Percentiles rank a stretch among this genome's conserved stretches.
Evolutionary conservation across 2,888 invertebrate genomes (phyloP).

Genomic region (Helobdella robusta): DNA sequence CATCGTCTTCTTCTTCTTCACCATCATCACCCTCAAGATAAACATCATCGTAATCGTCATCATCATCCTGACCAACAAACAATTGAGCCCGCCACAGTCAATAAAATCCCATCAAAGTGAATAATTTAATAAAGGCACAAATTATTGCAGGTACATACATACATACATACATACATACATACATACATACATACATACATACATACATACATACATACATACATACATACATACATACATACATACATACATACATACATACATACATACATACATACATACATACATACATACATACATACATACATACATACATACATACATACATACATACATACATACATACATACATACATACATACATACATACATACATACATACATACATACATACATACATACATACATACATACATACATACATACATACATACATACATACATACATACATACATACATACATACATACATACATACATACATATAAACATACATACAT

Average conservation of each 20-base stretch:
- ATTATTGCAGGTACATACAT: too few species aligned
- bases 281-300: neutral
- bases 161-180: slow-evolving; percentile 16
- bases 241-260: slow-evolving; percentile 9
- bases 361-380: slow-evolving; percentile 10
- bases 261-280: slow-evolving; percentile 18
- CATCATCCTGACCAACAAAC: too few species aligned
- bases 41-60: too few species aligned
- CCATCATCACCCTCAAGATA: too few species aligned
- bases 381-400: neutral
- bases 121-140: too few species aligned
- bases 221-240: slow-evolving; percentile 10
- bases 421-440: neutral
- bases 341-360: neutral
- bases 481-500: too few species aligned
- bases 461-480: slow-evolving; percentile 6
- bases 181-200: slow-evolving; percentile 14
- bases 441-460: neutral
- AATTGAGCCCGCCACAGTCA: too few species aligned
- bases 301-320: slow-evolving; percentile 16
- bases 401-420: neutral
- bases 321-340: neutral
- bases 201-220: slow-evolving; percentile 1
- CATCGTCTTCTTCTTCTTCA: too few species aligned
- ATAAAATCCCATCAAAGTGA: too few species aligned